Evolutionary conservation across 2,797 vertebrate species (phyloP), one percentile per base, ranked within the genome.

Genomic region (Picus viridis): DNA sequence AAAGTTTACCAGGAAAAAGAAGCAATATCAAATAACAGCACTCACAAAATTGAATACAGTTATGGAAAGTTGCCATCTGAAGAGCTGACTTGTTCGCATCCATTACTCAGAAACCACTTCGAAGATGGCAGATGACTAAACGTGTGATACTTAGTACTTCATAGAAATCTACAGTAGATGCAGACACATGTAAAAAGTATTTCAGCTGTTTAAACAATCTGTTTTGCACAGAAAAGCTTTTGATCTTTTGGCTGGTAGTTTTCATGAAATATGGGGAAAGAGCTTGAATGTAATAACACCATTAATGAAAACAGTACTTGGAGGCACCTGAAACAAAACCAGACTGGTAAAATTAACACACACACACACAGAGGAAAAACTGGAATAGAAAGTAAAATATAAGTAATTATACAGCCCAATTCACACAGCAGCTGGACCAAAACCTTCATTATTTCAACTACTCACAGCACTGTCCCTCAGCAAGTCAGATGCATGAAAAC

Each of bases 261-360:
- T 96, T 95, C 93, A 94, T 97, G 95, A 96, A 97, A 97, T 96
- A 95, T 96, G 95, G 92, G 87, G 95, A 96, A 95, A 97, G 96
- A 97, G 96, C 87, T 95, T 96, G 93, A 95, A 95, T 90, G 80
- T 88, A 97, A 96, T 96, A 97, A 96, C 82, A 78, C 70, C 43
- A 68, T 89, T 92, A 88, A 51, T 79, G 93, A 91, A 94, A 94
- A 93, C 14, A 49, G 69, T 69, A 75, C 90, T 94, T 72, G 72
- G 83, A 95, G 86, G 78, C 83, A 96, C 92, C 94, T 90, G 91
- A 97, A 87, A 94, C 69, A 96, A 95, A 97, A 95, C 45, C 96
- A 97, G 89, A 91, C 79, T 76, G 74, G 64, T 45, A 88, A 89
- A 93, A 90, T 89, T 92, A 89, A 65, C 43, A 65, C 49, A 56